phyloP scores from a whole-genome alignment of 2,888 invertebrate genomes.

The Julus scanicus region DNA sequence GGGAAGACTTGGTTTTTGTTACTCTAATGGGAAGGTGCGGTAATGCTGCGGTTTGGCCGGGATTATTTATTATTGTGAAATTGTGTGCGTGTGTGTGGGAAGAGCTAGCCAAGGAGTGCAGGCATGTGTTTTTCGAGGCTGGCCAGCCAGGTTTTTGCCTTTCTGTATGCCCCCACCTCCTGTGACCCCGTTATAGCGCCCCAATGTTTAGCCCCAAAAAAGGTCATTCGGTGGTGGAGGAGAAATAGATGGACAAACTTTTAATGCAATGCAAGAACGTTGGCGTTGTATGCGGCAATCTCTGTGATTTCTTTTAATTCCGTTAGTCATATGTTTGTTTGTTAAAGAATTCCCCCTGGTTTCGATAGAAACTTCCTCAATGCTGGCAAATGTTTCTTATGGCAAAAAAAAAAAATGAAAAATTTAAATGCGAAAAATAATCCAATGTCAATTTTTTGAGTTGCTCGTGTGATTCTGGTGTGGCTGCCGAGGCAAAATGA shows the following conservation, averaged over 20 bases:
- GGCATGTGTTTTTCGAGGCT: conserved; percentile 59
- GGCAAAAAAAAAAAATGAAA: neutral
- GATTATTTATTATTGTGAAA: conserved; percentile 39
- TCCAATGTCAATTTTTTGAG: neutral
- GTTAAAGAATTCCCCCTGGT: neutral
- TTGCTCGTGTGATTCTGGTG: conserved; percentile 15
- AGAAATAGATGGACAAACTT: neutral
- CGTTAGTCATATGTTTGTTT: neutral
- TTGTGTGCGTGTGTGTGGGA: conserved; percentile 53
- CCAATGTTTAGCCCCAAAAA: neutral
- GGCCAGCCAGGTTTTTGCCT: conserved; percentile 55
- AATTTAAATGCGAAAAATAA: neutral
- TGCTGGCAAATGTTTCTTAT: neutral
- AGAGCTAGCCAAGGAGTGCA: conserved; percentile 60
- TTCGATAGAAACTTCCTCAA: neutral
- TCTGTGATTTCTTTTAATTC: neutral
- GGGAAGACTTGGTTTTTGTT: neutral
- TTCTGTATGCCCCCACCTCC: neutral
- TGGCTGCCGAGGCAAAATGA: conserved; percentile 23
- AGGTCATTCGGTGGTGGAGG: neutral
- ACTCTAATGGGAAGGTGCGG: neutral
- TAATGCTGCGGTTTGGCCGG: conserved; percentile 34
- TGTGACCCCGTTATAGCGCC: too few relatives aligned
- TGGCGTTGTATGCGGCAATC: neutral
- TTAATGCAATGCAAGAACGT: neutral